A percentile compares a stretch with the other conserved stretches of the same genome.
These are phyloP conservation scores for Zeuzera pyrina DNA, from an alignment of 2,888 invertebrate species.

Conservation along the genomic window DNA sequence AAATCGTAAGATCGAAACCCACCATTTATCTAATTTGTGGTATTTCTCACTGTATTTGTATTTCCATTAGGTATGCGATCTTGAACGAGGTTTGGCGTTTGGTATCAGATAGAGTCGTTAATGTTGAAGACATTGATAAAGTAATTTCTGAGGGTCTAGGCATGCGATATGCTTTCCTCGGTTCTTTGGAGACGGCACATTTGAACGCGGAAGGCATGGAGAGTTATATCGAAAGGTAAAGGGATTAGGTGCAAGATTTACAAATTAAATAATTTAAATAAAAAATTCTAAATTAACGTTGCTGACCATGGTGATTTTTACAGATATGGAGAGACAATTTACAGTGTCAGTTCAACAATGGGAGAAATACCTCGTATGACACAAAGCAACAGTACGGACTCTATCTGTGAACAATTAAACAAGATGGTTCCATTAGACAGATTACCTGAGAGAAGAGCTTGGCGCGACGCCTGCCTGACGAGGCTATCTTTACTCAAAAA, in stretches of 20 bases:
- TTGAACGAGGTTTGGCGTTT: constrained; percentile 94
- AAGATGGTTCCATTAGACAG: constrained; percentile 82
- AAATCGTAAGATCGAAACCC: too few species aligned
- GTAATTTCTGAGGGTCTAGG: constrained; percentile 96
- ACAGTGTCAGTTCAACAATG: constrained; percentile 79
- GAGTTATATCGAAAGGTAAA: constrained; percentile 72
- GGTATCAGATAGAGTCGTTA: constrained; percentile 86
- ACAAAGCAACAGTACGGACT: constrained; percentile 73
- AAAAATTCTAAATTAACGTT: neutral
- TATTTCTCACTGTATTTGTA: constrained; percentile 1
- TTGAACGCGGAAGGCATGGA: constrained; percentile 92
- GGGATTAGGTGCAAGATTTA: neutral
- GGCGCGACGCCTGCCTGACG: constrained; percentile 88
- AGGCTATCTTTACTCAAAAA: constrained; percentile 85
- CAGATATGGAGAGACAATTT: constrained; percentile 73
- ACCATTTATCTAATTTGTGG: too few species aligned
- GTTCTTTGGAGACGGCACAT: constrained; percentile 94
- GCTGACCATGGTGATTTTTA: constrained; percentile 10
- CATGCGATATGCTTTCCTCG: constrained; percentile 95
- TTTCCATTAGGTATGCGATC: constrained; percentile 83
- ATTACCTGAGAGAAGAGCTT: constrained; percentile 81
- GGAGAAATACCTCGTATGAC: constrained; percentile 82
- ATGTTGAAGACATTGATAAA: constrained; percentile 90
- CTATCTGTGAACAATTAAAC: constrained; percentile 82
- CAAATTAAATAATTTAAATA: neutral